These are phyloP conservation scores for Helicolenus hilgendorfi DNA, from an alignment of 2,797 vertebrate genomes.

Conservation along the genomic window DNA sequence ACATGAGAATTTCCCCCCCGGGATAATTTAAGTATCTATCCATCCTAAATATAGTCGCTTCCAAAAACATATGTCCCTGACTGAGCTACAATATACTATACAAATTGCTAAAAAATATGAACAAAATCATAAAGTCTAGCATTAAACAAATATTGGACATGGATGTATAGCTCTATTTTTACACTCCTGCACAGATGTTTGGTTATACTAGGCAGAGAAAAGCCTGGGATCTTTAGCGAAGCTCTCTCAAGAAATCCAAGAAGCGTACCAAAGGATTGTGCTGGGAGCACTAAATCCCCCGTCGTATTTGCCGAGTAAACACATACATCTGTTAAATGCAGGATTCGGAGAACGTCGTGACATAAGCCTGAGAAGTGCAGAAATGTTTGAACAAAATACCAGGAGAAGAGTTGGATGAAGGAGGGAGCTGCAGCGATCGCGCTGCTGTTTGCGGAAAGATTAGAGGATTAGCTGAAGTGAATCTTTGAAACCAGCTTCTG, in stretches of 20 bases:
- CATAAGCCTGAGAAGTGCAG: background rate
- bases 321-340: background rate
- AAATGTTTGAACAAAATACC: conserved; percentile 2
- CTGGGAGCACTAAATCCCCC: background rate
- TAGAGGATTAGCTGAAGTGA: background rate
- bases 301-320: background rate
- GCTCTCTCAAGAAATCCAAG: background rate
- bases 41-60: background rate
- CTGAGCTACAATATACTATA: background rate
- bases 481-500: background rate
- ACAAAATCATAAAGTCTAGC: background rate
- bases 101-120: background rate
- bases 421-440: background rate
- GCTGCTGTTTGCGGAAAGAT: conserved; percentile 13
- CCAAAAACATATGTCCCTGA: background rate
- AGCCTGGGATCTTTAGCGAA: background rate
- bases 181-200: background rate
- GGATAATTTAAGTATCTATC: background rate
- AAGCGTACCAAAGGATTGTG: background rate
- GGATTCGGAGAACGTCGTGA: background rate
- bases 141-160: background rate
- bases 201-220: background rate
- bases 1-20: background rate
- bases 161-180: background rate
- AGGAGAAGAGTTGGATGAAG: background rate